A percentile compares a stretch with the other conserved stretches of the same genome.
Conservation (phyloP, 2,888 invertebrate species). For the Schizotus pectinicornis region DNA sequence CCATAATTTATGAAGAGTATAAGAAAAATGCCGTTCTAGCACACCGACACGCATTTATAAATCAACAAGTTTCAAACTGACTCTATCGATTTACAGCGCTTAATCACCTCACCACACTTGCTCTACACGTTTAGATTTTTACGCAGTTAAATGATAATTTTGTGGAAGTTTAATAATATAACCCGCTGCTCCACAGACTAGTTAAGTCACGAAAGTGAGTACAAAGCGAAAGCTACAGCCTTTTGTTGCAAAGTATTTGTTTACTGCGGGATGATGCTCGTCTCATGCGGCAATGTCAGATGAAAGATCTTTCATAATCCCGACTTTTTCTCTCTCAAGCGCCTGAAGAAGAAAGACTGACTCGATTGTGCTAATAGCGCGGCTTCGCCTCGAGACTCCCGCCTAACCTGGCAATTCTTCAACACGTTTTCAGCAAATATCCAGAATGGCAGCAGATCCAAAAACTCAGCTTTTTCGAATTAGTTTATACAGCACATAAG, state of each 20-base stretch:
- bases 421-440: no score
- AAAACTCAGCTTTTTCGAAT: no score
- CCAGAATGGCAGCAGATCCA: no score
- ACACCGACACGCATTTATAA: background rate
- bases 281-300: slow-evolving; percentile 5
- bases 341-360: slow-evolving; percentile 1
- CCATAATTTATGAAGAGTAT: background rate
- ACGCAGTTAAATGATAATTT: background rate
- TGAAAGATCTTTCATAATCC: slow-evolving; percentile 1
- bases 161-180: background rate
- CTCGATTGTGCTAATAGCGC: slow-evolving; percentile 5
- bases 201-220: background rate
- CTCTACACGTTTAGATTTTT: background rate
- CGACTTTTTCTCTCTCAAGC: slow-evolving; percentile 7
- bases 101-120: no score
- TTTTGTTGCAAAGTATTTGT: slow-evolving; percentile 7
- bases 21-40: background rate
- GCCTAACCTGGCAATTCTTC: no score
- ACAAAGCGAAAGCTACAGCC: background rate
- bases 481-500: no score
- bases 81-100: no score
- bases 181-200: background rate
- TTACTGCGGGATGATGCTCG: slow-evolving; percentile 3
- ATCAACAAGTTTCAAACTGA: background rate
- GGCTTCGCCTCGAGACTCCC: no score